Percentiles rank a stretch among this genome's conserved stretches.
Conservation (phyloP, 2,888 invertebrate genomes). For the Gisinianus flammeolus region DNA sequence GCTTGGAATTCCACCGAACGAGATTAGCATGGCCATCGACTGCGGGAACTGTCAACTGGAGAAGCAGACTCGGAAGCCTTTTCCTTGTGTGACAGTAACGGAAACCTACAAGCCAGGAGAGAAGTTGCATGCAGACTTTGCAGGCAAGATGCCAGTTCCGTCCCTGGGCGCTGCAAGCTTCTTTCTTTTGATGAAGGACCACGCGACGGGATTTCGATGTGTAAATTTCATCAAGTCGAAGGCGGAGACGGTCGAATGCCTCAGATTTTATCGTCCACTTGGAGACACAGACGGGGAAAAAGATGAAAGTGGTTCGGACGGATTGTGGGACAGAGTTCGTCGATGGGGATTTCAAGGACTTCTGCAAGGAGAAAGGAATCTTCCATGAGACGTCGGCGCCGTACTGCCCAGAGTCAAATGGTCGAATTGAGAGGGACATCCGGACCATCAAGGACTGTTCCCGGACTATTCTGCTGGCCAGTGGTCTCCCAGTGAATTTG, state of each 20-base stretch:
- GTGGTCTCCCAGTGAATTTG: slow-evolving; percentile 57
- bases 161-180: slow-evolving; percentile 24
- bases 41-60: slow-evolving; percentile 24
- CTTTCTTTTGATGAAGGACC: slow-evolving; percentile 31
- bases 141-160: slow-evolving; percentile 23
- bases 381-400: slow-evolving; percentile 59
- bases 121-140: slow-evolving; percentile 23
- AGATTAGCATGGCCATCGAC: neutral
- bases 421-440: slow-evolving; percentile 60
- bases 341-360: slow-evolving; percentile 51
- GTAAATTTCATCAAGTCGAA: slow-evolving; percentile 33
- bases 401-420: slow-evolving; percentile 61
- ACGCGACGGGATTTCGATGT: slow-evolving; percentile 23
- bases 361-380: slow-evolving; percentile 58
- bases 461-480: slow-evolving; percentile 56
- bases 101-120: slow-evolving; percentile 3
- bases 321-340: slow-evolving; percentile 46
- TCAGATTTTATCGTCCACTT: slow-evolving; percentile 33
- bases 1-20: slow-evolving; percentile 21
- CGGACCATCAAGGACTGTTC: slow-evolving; percentile 47
- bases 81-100: neutral
- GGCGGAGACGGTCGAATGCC: neutral
- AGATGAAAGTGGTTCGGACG: slow-evolving; percentile 30
- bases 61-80: slow-evolving; percentile 26
- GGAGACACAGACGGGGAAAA: slow-evolving; percentile 40